These are phyloP conservation scores for Argyra leucocephala DNA, from an alignment of 2,888 invertebrate species.

Conservation along the genomic window DNA sequence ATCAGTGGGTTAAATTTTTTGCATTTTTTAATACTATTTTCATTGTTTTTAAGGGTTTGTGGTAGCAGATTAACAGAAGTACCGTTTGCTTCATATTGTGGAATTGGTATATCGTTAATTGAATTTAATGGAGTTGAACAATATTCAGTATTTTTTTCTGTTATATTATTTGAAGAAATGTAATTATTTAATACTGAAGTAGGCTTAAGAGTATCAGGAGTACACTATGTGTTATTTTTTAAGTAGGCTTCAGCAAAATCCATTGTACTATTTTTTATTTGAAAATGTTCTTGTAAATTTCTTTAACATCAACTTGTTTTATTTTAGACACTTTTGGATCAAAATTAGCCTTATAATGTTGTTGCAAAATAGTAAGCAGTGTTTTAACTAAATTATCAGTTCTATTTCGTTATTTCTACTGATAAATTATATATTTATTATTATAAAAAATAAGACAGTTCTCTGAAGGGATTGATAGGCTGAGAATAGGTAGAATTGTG, in stretches of 20 bases:
- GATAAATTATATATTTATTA: slow-evolving; percentile 22
- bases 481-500: no score
- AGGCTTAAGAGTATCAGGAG: not conserved
- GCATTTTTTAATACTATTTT: not conserved
- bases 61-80: not conserved
- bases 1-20: not conserved
- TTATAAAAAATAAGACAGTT: not conserved
- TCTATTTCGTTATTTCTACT: slow-evolving; percentile 20
- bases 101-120: slow-evolving; percentile 11
- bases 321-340: slow-evolving; percentile 12
- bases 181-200: not conserved
- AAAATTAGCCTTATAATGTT: slow-evolving; percentile 20
- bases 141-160: slow-evolving; percentile 7
- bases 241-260: no score
- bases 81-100: slow-evolving; percentile 7
- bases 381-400: slow-evolving; percentile 19
- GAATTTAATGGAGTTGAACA: slow-evolving; percentile 19
- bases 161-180: not conserved
- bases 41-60: slow-evolving; percentile 9
- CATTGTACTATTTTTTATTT: slow-evolving; percentile 1
- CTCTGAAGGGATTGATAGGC: no score
- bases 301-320: slow-evolving; percentile 14
- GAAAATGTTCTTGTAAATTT: slow-evolving; percentile 13
- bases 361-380: slow-evolving; percentile 19
- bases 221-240: no score